Percentiles rank a stretch among this genome's conserved stretches.
Conservation (phyloP, 1,140 invertebrate species). For the Lamellibrachia luymesi region DNA sequence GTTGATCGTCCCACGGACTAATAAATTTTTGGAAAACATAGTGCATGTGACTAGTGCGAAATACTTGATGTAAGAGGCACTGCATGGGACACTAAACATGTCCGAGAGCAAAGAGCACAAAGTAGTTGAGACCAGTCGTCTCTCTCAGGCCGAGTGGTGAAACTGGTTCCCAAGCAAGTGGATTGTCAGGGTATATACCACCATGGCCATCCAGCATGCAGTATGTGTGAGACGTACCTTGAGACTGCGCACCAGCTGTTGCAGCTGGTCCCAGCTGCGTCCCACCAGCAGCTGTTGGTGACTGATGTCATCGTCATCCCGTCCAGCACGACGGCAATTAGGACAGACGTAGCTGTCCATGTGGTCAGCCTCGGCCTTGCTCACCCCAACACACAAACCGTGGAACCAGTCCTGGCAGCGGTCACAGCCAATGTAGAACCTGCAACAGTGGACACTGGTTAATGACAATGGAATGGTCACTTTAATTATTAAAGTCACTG, state of each 20-base stretch:
- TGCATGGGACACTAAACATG: no score
- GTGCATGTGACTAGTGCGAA: no score
- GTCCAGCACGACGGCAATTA: conserved; percentile 65
- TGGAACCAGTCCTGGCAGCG: conserved; percentile 99
- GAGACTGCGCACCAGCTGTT: not conserved
- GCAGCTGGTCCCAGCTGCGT: conserved; percentile 10
- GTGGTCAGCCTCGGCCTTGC: conserved; percentile 89
- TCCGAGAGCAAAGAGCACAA: no score
- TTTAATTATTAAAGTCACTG: no score
- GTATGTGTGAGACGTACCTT: not conserved
- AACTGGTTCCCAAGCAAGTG: no score
- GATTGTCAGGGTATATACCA: no score
- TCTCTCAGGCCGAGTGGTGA: no score
- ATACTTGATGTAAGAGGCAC: no score
- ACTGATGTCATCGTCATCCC: not conserved
- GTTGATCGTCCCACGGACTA: no score
- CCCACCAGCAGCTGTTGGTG: conserved; percentile 13
- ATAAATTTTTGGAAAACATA: no score
- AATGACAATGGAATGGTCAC: not conserved
- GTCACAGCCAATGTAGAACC: conserved; percentile 98
- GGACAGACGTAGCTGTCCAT: conserved; percentile 97
- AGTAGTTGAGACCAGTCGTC: no score
- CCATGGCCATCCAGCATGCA: no score
- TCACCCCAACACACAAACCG: conserved; percentile 91
- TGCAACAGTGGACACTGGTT: conserved; percentile 46